Percentiles rank a stretch among this genome's conserved stretches.
Conservation (phyloP, 2,888 invertebrate genomes). For the Chelonus formosanus region DNA sequence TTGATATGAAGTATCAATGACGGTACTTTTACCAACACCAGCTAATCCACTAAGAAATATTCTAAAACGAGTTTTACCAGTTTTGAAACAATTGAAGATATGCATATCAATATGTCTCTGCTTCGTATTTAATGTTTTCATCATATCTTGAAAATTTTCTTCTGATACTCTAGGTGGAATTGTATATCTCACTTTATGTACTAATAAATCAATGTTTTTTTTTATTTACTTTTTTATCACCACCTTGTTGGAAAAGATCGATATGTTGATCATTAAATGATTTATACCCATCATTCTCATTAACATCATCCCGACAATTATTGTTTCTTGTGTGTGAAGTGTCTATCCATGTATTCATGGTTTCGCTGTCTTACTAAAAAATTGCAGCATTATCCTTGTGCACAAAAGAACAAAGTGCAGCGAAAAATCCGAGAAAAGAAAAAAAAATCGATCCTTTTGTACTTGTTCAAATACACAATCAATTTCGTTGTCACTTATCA, state of each 20-base stretch:
- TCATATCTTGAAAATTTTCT: constrained; percentile 28
- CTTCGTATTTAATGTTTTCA: constrained; percentile 35
- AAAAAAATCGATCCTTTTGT: no score
- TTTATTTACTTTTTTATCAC: neutral
- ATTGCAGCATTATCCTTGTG: no score
- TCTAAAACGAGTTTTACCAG: constrained; percentile 35
- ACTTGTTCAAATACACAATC: constrained; percentile 26
- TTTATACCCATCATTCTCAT: constrained; percentile 12
- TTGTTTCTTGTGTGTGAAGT: no score
- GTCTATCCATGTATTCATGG: no score
- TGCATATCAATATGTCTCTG: constrained; percentile 40
- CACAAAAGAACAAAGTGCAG: no score
- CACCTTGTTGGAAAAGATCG: constrained; percentile 35
- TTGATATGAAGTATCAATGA: constrained; percentile 48
- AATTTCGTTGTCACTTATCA: constrained; percentile 29
- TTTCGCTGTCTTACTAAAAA: no score
- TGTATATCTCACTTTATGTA: constrained; percentile 17
- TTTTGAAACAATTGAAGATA: constrained; percentile 37
- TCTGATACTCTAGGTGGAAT: constrained; percentile 23
- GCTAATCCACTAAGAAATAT: constrained; percentile 48
- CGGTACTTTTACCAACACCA: constrained; percentile 50
- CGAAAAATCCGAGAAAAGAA: no score
- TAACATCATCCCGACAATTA: constrained; percentile 15
- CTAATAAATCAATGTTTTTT: constrained; percentile 8
- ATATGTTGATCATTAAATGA: constrained; percentile 19